A percentile compares a stretch with the other conserved stretches of the same genome.
phyloP scores from a whole-genome alignment of 2,797 vertebrate species.

The Orestias chungarensis region DNA sequence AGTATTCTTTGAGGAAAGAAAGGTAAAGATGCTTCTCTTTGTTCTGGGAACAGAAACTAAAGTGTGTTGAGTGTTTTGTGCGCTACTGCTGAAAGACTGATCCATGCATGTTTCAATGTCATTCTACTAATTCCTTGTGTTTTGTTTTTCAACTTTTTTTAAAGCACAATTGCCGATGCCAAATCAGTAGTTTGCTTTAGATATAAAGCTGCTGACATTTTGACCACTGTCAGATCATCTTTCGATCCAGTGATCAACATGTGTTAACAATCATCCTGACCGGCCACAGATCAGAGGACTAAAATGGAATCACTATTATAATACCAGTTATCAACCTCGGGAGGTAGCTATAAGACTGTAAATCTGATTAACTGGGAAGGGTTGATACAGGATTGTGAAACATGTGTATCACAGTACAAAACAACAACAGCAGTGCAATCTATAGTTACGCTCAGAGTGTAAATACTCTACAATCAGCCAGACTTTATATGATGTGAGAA shows the following conservation, averaged over 20 bases:
- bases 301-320: not conserved
- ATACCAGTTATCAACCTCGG: not conserved
- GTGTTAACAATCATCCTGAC: not conserved
- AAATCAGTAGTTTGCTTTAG: not conserved
- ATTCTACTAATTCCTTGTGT: not conserved
- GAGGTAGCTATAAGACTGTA: not conserved
- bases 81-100: not conserved
- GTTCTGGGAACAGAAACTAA: slow-evolving; percentile 22
- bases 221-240: not conserved
- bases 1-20: slow-evolving; percentile 69
- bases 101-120: not conserved
- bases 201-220: not conserved
- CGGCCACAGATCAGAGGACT: not conserved
- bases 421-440: not conserved
- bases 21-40: slow-evolving; percentile 69
- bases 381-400: not conserved
- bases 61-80: too few relatives aligned
- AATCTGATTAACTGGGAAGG: not conserved
- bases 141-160: not conserved
- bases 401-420: not conserved
- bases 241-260: not conserved
- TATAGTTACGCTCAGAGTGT: not conserved
- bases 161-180: not conserved
- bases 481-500: not conserved
- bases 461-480: not conserved